Base-by-base conservation (phyloP, 2,888 invertebrate species). In the Myathropa florea region DNA sequence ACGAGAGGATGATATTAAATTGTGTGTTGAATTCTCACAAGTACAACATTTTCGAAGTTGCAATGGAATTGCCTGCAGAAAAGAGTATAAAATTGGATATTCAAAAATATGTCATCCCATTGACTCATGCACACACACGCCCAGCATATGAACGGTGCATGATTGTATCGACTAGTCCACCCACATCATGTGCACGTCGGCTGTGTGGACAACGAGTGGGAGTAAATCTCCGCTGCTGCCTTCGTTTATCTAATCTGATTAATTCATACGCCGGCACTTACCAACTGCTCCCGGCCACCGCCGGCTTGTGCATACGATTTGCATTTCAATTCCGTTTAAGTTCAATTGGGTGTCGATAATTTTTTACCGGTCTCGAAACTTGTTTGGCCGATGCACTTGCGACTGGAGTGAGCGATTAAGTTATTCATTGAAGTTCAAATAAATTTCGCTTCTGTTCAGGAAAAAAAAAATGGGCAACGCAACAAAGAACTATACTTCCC, bases 281-380 rank as follows among this genome's bases (percentile, higher is more conserved):
- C 9, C 7, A n/a, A 7, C 57, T 12, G 23, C 14, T 18, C 3
- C 18, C 33, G 14, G 4, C 60, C 1, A 3, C 24, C 12, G n/a
- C 36, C 36, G 24, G 18, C 60, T 46, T 7, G 6, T 61, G 46
- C 46, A 60, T 60, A 18, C 26, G 1, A 71, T 71, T 71, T 71
- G 26, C 71, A 71, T 71, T 60, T 14, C 39, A 60, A 71, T 60
- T 71, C 6, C 39, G 39, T 28, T 70, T 23, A 55, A 36, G 59
- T 70, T 57, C 57, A 59, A 33, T 70, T n/a, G 59, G 21, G 14
- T 3, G 57, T 24, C 24, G 57, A 57, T 57, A 57, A 57, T 12
- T 10, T 14, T 7, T 23, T n/a, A n/a, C 46, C n/a, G n/a, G n/a
- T n/a, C n/a, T n/a, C n/a, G n/a, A 18, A 46, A 46, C 18, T 7